These are phyloP conservation scores for Megastigmus dorsalis DNA, from an alignment of 2,888 invertebrate species.

Conservation along the genomic window DNA sequence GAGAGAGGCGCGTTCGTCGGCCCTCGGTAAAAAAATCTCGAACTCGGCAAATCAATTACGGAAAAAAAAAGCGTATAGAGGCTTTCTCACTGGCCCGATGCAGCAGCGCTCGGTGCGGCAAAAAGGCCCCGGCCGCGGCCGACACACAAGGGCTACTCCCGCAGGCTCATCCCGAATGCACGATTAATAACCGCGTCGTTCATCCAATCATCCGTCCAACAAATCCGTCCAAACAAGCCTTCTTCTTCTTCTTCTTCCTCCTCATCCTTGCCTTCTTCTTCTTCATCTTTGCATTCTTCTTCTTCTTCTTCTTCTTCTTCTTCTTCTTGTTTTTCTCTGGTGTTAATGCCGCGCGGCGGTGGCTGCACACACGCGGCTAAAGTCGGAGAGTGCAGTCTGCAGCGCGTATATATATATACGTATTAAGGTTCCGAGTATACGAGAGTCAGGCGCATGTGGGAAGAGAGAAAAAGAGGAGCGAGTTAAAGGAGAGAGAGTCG, in stretches of 20 bases:
- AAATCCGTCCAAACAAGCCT: constrained; percentile 53
- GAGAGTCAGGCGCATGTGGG: background rate
- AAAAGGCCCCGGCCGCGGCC: no score
- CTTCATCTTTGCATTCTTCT: background rate
- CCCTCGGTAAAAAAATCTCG: constrained; percentile 20
- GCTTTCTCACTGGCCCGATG: background rate
- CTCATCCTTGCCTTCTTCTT: background rate
- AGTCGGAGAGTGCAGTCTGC: background rate
- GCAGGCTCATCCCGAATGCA: constrained; percentile 39
- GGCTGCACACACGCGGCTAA: background rate
- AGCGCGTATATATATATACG: no score
- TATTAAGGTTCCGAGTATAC: background rate
- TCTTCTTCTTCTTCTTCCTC: background rate
- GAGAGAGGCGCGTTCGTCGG: background rate
- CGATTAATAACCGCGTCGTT: constrained; percentile 54
- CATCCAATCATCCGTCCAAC: constrained; percentile 51
- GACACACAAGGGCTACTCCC: background rate
- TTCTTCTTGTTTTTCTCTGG: background rate
- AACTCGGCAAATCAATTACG: constrained; percentile 49
- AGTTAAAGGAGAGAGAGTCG: constrained; percentile 7
- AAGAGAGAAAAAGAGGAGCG: background rate
- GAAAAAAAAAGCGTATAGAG: constrained; percentile 14
- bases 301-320: background rate
- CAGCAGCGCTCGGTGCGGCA: background rate
- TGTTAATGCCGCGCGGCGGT: constrained; percentile 10